Conservation (phyloP, 2,113 vertebrate species). For the Planiliza haematocheilus region DNA sequence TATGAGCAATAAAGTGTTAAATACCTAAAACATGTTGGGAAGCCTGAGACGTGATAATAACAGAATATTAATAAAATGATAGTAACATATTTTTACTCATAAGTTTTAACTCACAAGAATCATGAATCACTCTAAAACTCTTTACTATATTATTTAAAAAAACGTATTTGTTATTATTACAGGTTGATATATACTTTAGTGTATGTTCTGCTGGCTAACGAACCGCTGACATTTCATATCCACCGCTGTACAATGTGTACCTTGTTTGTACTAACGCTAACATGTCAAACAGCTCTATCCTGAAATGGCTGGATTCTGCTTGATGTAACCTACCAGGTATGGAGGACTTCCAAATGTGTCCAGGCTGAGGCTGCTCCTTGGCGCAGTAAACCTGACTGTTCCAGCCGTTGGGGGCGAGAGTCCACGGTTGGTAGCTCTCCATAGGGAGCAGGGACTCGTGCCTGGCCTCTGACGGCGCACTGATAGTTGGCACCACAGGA, state of each 20-base stretch:
- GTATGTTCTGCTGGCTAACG: slow-evolving; percentile 5
- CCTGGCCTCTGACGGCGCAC: slow-evolving; percentile 90
- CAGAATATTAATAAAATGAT: background rate
- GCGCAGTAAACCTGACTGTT: slow-evolving; percentile 97
- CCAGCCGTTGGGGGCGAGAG: slow-evolving; percentile 93
- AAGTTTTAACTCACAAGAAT: background rate
- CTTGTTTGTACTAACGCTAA: background rate
- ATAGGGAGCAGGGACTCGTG: slow-evolving; percentile 94
- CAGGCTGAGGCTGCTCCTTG: slow-evolving; percentile 95
- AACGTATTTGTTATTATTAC: background rate
- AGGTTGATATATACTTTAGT: background rate
- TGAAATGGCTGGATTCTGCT: slow-evolving; percentile 11
- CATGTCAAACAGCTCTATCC: slow-evolving; percentile 10
- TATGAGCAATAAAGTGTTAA: background rate
- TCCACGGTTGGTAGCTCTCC: slow-evolving; percentile 98
- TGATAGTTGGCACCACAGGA: slow-evolving; percentile 93
- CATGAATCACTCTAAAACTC: background rate
- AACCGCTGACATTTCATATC: slow-evolving; percentile 4
- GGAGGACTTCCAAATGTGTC: slow-evolving; percentile 96
- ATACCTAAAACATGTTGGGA: background rate
- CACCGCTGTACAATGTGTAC: background rate
- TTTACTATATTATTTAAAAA: background rate
- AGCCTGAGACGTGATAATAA: background rate
- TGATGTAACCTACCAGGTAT: slow-evolving; percentile 87
- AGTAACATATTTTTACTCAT: background rate